Evolutionary conservation across 64 coral and sea anemone species (phyloP).

Genomic region (Actinia tenebrosa): DNA sequence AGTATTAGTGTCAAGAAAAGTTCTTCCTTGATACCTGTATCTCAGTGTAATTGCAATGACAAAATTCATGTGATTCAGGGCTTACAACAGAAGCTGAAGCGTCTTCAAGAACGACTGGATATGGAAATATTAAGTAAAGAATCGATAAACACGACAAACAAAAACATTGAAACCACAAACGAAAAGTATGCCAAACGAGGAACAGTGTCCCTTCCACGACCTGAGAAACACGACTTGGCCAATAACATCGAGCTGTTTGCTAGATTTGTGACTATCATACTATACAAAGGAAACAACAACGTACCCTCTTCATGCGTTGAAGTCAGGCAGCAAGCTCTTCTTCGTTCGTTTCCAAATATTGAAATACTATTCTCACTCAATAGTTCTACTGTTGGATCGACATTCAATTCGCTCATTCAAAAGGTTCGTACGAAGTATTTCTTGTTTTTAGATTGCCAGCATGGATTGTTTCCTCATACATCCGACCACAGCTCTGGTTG

Average conservation of each 20-base stretch:
- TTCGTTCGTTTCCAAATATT: neutral
- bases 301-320: neutral
- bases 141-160: neutral
- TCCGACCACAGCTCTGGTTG: conserved; percentile 19
- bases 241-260: neutral
- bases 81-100: neutral
- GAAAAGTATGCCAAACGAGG: neutral
- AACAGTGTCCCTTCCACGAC: neutral
- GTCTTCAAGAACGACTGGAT: neutral
- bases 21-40: no score
- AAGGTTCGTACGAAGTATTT: conserved; percentile 32
- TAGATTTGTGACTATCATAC: conserved; percentile 2
- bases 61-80: neutral
- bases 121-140: neutral
- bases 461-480: neutral
- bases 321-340: neutral
- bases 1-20: no score
- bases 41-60: neutral
- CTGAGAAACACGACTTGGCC: neutral
- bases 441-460: conserved; percentile 13
- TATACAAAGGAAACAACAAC: neutral
- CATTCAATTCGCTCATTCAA: conserved; percentile 10
- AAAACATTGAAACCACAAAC: no score
- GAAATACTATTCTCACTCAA: neutral
- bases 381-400: neutral